Evolutionary conservation across 2,888 invertebrate species (phyloP).

Genomic region (Neoitamus cyanurus): DNA sequence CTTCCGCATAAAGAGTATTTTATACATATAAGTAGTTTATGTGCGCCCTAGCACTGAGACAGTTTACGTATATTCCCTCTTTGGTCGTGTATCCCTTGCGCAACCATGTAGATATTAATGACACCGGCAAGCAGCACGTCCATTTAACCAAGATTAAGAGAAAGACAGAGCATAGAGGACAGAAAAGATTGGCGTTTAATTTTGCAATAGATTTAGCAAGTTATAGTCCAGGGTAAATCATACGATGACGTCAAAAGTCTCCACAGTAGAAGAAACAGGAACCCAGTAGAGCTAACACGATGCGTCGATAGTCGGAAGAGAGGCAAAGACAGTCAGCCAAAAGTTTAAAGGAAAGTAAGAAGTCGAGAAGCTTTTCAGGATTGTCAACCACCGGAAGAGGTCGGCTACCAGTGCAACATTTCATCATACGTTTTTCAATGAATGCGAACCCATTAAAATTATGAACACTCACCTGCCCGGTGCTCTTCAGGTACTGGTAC

Average conservation of each 20-base stretch:
- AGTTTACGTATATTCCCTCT: neutral
- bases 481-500: conserved; percentile 70
- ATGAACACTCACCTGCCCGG: conserved; percentile 70
- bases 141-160: conserved; percentile 2
- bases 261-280: neutral
- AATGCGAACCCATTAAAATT: neutral
- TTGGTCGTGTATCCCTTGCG: neutral
- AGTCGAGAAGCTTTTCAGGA: neutral
- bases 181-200: neutral
- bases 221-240: neutral
- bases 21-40: neutral
- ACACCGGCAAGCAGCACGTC: neutral
- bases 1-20: neutral
- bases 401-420: conserved; percentile 58
- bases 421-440: conserved; percentile 54
- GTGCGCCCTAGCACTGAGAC: neutral
- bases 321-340: neutral
- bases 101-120: neutral
- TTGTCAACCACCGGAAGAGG: conserved; percentile 25
- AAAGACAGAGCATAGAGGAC: neutral
- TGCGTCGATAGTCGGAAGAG: neutral
- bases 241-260: neutral
- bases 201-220: neutral
- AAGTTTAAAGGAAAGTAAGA: conserved; percentile 11
- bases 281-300: neutral